Conservation (phyloP, 2,888 invertebrate genomes). For the Drosophila imparisetae region DNA sequence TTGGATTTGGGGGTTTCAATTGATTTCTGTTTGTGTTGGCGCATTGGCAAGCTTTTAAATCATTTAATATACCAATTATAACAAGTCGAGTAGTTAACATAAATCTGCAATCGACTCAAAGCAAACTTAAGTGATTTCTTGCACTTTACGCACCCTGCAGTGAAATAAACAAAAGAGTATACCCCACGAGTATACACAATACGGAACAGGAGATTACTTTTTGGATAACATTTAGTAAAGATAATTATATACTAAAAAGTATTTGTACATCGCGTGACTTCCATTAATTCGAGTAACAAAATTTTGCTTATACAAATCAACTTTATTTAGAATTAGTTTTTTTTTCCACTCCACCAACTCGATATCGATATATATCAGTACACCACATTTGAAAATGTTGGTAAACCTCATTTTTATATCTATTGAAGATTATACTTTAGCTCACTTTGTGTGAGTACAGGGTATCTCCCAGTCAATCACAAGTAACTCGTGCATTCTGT, state of each 20-base stretch:
- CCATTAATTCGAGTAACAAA: background rate
- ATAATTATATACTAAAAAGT: background rate
- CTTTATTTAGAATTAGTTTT: background rate
- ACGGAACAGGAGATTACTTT: background rate
- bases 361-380: background rate
- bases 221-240: background rate
- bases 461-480: constrained; percentile 13
- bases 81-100: constrained; percentile 84
- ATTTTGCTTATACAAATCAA: background rate
- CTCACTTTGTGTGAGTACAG: background rate
- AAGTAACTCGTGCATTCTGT: background rate
- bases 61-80: constrained; percentile 85
- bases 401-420: background rate
- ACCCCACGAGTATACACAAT: background rate
- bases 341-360: background rate
- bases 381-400: background rate
- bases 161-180: background rate
- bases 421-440: background rate
- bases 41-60: constrained; percentile 82
- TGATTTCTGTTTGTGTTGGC: constrained; percentile 76
- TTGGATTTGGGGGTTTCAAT: constrained; percentile 48
- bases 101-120: constrained; percentile 76
- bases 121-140: constrained; percentile 72
- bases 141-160: constrained; percentile 54
- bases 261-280: background rate